A percentile compares a stretch with the other conserved stretches of the same genome.
Evolutionary conservation across 1,140 invertebrate genomes (phyloP).

Genomic region (Spodoptera litura): DNA sequence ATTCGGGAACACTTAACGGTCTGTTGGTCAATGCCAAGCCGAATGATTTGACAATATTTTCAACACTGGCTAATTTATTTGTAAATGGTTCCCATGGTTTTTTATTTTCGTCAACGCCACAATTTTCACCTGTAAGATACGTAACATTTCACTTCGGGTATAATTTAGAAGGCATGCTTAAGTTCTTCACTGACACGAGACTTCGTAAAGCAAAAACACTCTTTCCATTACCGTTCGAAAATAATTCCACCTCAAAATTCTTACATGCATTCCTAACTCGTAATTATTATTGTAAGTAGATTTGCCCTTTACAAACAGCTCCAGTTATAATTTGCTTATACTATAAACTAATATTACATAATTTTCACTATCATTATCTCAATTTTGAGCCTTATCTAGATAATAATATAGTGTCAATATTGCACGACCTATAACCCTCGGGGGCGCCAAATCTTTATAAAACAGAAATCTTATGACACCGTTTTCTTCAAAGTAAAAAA

Average conservation of each 20-base stretch:
- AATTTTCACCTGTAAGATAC: slow-evolving; percentile 81
- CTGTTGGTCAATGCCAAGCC: slow-evolving; percentile 71
- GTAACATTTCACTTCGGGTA: slow-evolving; percentile 60
- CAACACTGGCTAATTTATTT: slow-evolving; percentile 73
- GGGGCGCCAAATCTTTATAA: slow-evolving; percentile 81
- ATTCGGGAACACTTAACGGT: slow-evolving; percentile 75
- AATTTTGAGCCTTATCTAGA: slow-evolving; percentile 16
- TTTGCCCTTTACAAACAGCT: background rate
- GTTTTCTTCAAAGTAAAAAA: slow-evolving; percentile 77
- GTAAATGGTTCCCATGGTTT: slow-evolving; percentile 70
- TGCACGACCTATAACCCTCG: slow-evolving; percentile 74
- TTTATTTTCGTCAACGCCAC: slow-evolving; percentile 80
- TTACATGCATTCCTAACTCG: slow-evolving; percentile 50
- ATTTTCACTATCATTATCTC: slow-evolving; percentile 8
- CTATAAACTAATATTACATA: slow-evolving; percentile 9
- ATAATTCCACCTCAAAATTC: slow-evolving; percentile 42
- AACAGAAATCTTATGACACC: slow-evolving; percentile 73
- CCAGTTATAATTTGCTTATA: slow-evolving; percentile 2
- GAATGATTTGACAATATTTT: slow-evolving; percentile 75
- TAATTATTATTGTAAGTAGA: background rate
- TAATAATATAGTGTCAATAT: slow-evolving; percentile 12
- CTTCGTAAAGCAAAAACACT: slow-evolving; percentile 45
- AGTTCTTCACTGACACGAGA: slow-evolving; percentile 25
- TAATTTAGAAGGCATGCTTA: slow-evolving; percentile 58
- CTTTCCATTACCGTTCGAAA: slow-evolving; percentile 23